These are phyloP conservation scores for Paguma larvata DNA, from an alignment of 2,797 vertebrate genomes.

Conservation along the genomic window DNA sequence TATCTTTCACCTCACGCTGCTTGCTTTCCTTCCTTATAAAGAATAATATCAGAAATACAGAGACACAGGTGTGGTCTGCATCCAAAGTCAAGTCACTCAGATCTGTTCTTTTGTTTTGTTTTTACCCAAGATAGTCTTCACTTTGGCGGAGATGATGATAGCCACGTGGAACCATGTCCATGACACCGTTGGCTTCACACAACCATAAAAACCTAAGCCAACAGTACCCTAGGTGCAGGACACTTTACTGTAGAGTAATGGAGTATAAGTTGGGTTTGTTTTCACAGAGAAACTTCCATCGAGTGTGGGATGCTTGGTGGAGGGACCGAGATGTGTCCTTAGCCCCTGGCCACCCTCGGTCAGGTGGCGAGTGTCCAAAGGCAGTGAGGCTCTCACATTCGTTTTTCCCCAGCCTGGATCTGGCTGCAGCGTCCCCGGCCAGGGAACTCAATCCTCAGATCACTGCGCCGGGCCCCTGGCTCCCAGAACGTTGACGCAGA, in stretches of 20 bases:
- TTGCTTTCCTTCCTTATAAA: neutral
- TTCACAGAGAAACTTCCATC: neutral
- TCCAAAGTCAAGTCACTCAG: neutral
- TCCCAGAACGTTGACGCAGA: neutral
- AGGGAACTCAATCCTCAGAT: neutral
- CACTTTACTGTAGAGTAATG: neutral
- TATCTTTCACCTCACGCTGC: neutral
- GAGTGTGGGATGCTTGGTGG: neutral
- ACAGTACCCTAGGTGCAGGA: neutral
- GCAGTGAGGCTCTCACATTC: neutral
- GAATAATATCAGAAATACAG: neutral
- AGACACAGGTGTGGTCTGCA: neutral
- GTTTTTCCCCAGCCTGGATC: neutral
- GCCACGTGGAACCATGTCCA: neutral
- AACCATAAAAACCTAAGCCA: neutral
- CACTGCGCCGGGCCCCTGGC: neutral
- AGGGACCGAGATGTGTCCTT: neutral
- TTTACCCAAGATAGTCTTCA: neutral
- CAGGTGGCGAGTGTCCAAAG: neutral
- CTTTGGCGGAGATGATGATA: neutral
- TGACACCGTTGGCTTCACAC: neutral
- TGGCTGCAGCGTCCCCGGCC: neutral
- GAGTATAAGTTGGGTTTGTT: neutral
- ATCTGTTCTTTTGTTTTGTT: neutral
- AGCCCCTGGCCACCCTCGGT: neutral